These are phyloP conservation scores for Saxidomus purpurata DNA, from an alignment of 1,140 invertebrate species.

Conservation along the genomic window DNA sequence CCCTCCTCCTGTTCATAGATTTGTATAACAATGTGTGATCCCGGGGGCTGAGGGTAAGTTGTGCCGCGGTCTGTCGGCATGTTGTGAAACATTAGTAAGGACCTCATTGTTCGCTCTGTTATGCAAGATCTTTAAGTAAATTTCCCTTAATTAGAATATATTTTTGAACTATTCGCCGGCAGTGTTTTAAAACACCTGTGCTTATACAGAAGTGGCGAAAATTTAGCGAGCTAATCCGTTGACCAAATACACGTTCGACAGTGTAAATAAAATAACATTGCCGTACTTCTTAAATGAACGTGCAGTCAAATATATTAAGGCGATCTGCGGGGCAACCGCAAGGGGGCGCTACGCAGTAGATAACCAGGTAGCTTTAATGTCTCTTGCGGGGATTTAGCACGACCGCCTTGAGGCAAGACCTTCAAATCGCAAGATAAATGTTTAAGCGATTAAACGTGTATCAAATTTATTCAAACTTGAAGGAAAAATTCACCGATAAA, in stretches of 20 bases:
- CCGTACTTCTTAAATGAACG: constrained; percentile 51
- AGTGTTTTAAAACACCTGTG: constrained; percentile 65
- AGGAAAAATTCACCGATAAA: constrained; percentile 12
- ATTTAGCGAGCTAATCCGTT: constrained; percentile 52
- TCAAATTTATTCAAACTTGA: constrained; percentile 33
- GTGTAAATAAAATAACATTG: constrained; percentile 59
- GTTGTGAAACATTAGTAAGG: no score
- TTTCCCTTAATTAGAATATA: constrained; percentile 2
- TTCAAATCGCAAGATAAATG: constrained; percentile 51
- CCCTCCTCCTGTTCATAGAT: no score
- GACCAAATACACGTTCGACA: constrained; percentile 51
- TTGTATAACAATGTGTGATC: no score
- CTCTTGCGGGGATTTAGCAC: constrained; percentile 41
- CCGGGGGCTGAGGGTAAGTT: no score
- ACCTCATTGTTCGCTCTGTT: no score
- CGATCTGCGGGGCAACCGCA: constrained; percentile 55
- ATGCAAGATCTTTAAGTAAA: no score
- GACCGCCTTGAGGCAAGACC: constrained; percentile 22
- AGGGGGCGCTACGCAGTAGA: constrained; percentile 32
- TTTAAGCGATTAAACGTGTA: constrained; percentile 28
- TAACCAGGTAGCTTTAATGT: constrained; percentile 45
- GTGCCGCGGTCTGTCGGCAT: no score
- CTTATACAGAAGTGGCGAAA: constrained; percentile 29
- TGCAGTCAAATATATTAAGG: constrained; percentile 60
- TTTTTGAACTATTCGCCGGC: background rate